Conservation (phyloP, 2,113 vertebrate species). For the Anhinga rufa region DNA sequence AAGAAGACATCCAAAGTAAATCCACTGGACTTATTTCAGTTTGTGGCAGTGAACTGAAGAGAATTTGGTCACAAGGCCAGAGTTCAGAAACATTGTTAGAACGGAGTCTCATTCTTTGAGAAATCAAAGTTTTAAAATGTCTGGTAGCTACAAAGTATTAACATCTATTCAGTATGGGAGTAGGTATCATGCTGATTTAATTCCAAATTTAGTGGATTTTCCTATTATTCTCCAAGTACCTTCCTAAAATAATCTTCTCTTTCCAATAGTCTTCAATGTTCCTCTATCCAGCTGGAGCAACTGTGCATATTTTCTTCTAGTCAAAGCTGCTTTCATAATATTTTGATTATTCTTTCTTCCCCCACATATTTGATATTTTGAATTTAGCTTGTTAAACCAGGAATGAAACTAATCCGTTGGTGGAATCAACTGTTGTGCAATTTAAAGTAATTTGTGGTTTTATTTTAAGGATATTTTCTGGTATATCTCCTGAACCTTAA, state of each 20-base stretch:
- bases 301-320: not conserved
- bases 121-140: not conserved
- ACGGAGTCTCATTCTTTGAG: not conserved
- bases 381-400: conserved; percentile 26
- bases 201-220: not conserved
- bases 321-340: conserved; percentile 17
- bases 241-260: not conserved
- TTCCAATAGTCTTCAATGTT: not conserved
- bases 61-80: not conserved
- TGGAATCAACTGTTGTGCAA: conserved; percentile 8
- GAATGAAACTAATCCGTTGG: conserved; percentile 35
- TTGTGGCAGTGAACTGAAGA: not conserved
- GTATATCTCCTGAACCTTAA: conserved; percentile 10
- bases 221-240: not conserved
- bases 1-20: not conserved
- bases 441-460: conserved; percentile 35
- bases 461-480: conserved; percentile 42
- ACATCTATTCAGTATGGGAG: not conserved
- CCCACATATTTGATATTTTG: not conserved
- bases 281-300: not conserved
- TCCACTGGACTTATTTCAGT: not conserved
- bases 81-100: not conserved
- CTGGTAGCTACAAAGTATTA: not conserved
- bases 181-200: not conserved
- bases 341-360: conserved; percentile 27